Evolutionary conservation across 2,888 invertebrate genomes (phyloP), one percentile per base, ranked within the genome.

Genomic region (Dascillus cervinus): DNA sequence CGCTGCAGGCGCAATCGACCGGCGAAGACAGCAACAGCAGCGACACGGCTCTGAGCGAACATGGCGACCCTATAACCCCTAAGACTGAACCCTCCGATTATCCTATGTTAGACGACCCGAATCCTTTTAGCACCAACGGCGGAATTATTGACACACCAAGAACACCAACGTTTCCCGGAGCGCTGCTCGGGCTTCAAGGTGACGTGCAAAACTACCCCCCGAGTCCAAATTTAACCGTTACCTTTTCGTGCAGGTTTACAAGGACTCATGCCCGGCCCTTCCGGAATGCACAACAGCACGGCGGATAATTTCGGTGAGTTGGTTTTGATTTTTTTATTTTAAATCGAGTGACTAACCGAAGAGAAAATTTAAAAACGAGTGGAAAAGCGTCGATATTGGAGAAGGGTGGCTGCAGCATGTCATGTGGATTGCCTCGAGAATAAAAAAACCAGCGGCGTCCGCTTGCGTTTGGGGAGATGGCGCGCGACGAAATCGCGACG

Each of bases 11-110:
- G 29, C 80, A 80, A 60, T 80, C 80, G 43, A 77, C 83, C 22
- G 85, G 86, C 25, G 88, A 88, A 57, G 87, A 88, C 51, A 87
- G 86, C 43, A 79, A 79, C 58, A 86, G 87, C 41, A 85, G 86
- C 52, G 88, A 87, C 55, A 84, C 83, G 32, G 85, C 82, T 43
- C 74, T 82, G 40, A 85, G 85, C 53, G 75, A 75, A 52, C 69
- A 73, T 42, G 79, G 77, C 62, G 71, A 71, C 22, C 76, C 79
- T 50, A 72, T 76, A 41, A 73, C 73, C 39, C 79, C 82, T 48
- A 83, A 83, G 65, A 78, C 81, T 53, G 84, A 84, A 60, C 81
- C 82, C 1, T 69, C 75, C 40, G 83, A 83, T 56, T 79, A 79
- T 59, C 72, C 74, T 53, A 62, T 68, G 50, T 57, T 71, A 49